Conservation (phyloP, 2,888 invertebrate species). For the Enchytraeus crypticus region DNA sequence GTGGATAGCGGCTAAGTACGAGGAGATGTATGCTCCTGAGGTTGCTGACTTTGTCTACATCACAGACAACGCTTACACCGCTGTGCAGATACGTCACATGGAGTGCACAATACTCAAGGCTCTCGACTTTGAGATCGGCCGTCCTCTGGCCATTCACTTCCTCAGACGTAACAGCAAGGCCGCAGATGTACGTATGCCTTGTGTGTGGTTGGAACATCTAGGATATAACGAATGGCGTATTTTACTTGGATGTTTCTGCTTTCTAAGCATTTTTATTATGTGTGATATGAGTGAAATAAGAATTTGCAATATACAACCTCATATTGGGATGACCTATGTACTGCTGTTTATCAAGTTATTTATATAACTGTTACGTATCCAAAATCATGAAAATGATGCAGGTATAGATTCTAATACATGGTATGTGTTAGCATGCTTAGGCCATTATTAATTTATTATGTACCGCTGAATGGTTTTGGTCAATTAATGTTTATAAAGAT, state of each 20-base stretch:
- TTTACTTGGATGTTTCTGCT: background rate
- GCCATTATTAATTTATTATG: too few species aligned
- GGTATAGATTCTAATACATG: too few species aligned
- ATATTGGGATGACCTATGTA: too few species aligned
- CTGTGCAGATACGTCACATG: slow-evolving; percentile 69
- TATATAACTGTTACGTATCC: too few species aligned
- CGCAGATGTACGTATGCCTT: slow-evolving; percentile 49
- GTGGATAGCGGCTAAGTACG: slow-evolving; percentile 85
- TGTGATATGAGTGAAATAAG: too few species aligned
- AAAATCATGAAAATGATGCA: too few species aligned
- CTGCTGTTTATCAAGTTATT: too few species aligned
- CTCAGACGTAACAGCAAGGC: slow-evolving; percentile 61
- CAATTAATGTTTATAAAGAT: too few species aligned
- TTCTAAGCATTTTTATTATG: background rate
- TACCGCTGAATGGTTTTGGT: too few species aligned
- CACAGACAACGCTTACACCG: slow-evolving; percentile 76
- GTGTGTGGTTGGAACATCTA: background rate
- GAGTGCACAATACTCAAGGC: slow-evolving; percentile 65
- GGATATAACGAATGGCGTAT: background rate
- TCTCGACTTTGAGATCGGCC: slow-evolving; percentile 71
- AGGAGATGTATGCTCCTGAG: slow-evolving; percentile 83
- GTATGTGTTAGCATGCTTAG: too few species aligned
- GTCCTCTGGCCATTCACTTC: slow-evolving; percentile 80
- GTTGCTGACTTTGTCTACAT: slow-evolving; percentile 81
- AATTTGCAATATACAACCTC: too few species aligned